These are phyloP conservation scores for Mactromeris polynyma DNA, from an alignment of 2,888 invertebrate genomes.

Conservation along the genomic window DNA sequence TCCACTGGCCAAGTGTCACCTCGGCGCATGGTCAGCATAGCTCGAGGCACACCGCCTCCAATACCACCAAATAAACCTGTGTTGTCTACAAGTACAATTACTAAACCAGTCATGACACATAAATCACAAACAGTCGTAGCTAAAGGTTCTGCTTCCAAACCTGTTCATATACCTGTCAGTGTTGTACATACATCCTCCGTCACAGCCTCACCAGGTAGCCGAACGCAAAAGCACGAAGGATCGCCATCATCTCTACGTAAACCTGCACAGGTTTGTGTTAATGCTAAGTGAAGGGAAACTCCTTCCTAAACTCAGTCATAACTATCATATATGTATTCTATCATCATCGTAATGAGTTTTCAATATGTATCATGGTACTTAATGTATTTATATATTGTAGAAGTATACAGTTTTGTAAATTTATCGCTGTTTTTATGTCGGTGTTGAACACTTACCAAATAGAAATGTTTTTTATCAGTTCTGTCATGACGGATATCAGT, in stretches of 20 bases:
- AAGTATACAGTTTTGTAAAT: background rate
- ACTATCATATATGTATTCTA: too few relatives aligned
- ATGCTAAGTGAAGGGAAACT: slow-evolving; percentile 81
- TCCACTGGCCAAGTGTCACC: slow-evolving; percentile 71
- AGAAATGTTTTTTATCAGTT: background rate
- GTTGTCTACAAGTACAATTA: slow-evolving; percentile 70
- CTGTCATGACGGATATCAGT: slow-evolving; percentile 2
- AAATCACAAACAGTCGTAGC: slow-evolving; percentile 79
- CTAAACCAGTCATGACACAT: slow-evolving; percentile 71
- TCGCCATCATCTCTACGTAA: slow-evolving; percentile 81
- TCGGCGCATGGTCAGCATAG: slow-evolving; percentile 72
- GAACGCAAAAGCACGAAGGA: slow-evolving; percentile 76
- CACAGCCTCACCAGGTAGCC: slow-evolving; percentile 62
- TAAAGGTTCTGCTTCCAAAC: slow-evolving; percentile 75
- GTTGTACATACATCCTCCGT: slow-evolving; percentile 75
- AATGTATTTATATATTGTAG: background rate
- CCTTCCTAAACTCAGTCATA: background rate
- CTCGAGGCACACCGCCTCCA: slow-evolving; percentile 85
- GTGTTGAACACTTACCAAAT: background rate
- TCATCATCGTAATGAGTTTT: too few relatives aligned
- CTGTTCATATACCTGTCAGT: slow-evolving; percentile 83
- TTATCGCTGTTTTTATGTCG: background rate
- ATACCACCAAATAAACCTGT: slow-evolving; percentile 86
- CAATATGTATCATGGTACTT: too few relatives aligned
- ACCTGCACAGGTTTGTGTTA: slow-evolving; percentile 85